Evolutionary conservation across 2,888 invertebrate genomes (phyloP), one percentile per base, ranked within the genome.

Genomic region (Drosophila nr. fundita): DNA sequence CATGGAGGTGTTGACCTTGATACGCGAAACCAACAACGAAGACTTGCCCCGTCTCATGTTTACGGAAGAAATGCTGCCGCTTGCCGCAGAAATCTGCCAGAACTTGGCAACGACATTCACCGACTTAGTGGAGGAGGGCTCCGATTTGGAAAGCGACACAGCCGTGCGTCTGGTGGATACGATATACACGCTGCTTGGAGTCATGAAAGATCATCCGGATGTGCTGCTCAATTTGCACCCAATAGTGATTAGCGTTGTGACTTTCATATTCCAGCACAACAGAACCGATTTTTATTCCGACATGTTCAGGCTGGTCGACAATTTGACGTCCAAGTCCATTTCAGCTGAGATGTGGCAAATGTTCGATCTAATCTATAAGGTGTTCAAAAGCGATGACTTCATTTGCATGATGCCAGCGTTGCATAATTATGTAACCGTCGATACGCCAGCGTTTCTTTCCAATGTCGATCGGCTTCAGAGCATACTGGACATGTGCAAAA

Each of bases 391-490:
- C 91, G 98, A 99, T 92, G 98, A 98, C 94, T 99, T 99, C 93
- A 96, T 96, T 70, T 99, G 99, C 90, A 98, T 99, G 97, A 99
- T 99, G 99, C 99, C 99, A 1, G 97, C 98, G 8, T 94, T 99
- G 34, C 99, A 99, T 93, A 99, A 99, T 94, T 99, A 99, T 93
- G 96, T 99, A 61, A 98, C 98, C 0, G 97, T 99, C 4, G 99
- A 99, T 92, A 98, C 98, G 0, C 96, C 96, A 68, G 97, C 97
- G 18, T 99, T 99, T 93, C 94, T 99, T 40, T 96, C 98, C 1
- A 96, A 98, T 91, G 97, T 97, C 87, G 96, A 97, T 92, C 95
- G 98, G 80, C 95, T 99, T 73, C 93, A 98, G 79, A 98, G 98
- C 53, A 96, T 99, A 93, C 98, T 97, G 92, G 97, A 98, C 90